Evolutionary conservation across 1,140 invertebrate species (phyloP).

Genomic region (Cydia fagiglandana): DNA sequence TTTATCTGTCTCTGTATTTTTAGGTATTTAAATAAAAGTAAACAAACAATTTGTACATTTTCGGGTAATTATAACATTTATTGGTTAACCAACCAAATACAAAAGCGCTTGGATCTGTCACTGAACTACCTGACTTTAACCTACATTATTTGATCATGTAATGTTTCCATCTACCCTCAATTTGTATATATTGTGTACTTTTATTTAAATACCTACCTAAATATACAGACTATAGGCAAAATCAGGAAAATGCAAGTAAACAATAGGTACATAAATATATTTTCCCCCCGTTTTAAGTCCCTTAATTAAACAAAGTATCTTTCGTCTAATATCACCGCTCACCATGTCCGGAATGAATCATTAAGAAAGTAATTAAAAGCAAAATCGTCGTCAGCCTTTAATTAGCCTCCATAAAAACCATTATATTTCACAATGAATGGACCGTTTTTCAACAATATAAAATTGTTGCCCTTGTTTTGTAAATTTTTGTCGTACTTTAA

Average conservation of each 20-base stretch:
- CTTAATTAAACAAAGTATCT: neutral
- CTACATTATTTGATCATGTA: too few relatives aligned
- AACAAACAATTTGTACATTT: too few relatives aligned
- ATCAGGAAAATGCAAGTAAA: neutral
- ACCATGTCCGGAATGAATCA: conserved; percentile 19
- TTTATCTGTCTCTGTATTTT: too few relatives aligned
- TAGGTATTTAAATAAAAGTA: too few relatives aligned
- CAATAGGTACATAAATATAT: neutral
- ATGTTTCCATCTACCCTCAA: too few relatives aligned
- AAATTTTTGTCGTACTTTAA: conserved; percentile 19
- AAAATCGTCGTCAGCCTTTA: conserved; percentile 20
- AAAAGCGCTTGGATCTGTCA: too few relatives aligned
- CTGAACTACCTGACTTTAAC: too few relatives aligned
- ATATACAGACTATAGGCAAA: too few relatives aligned
- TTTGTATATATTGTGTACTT: too few relatives aligned
- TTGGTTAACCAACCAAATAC: too few relatives aligned
- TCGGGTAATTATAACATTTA: too few relatives aligned
- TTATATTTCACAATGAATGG: conserved; percentile 16
- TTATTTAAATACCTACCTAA: too few relatives aligned
- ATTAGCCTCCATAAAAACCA: conserved; percentile 22
- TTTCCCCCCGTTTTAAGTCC: neutral
- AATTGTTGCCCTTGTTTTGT: conserved; percentile 25
- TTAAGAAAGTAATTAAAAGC: conserved; percentile 30
- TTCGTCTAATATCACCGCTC: neutral
- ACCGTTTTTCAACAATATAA: conserved; percentile 24